These are phyloP conservation scores for Drosophila emarginata DNA, from an alignment of 2,888 invertebrate species.

Conservation along the genomic window DNA sequence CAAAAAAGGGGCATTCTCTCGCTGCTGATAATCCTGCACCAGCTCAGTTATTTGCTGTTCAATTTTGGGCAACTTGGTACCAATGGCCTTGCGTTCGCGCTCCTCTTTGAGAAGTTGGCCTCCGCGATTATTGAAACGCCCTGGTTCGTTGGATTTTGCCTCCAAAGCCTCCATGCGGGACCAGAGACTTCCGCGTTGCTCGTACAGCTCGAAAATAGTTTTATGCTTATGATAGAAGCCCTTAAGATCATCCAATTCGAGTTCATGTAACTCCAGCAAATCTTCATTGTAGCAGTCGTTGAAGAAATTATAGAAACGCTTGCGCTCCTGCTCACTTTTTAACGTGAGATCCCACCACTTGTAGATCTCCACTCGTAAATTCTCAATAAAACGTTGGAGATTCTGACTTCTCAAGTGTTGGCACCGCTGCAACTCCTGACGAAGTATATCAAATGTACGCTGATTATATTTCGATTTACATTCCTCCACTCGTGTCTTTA, in stretches of 20 bases:
- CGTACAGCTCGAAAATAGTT: conserved; percentile 86
- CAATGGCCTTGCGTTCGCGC: conserved; percentile 90
- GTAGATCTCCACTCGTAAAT: conserved; percentile 87
- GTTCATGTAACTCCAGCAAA: conserved; percentile 90
- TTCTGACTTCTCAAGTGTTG: conserved; percentile 89
- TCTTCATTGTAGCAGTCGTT: conserved; percentile 90
- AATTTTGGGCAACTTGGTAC: conserved; percentile 88
- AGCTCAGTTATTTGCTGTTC: conserved; percentile 86
- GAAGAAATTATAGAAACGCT: conserved; percentile 86
- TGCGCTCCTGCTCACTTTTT: conserved; percentile 85
- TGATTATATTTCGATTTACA: conserved; percentile 65
- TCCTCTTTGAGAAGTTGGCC: conserved; percentile 93
- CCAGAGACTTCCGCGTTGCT: conserved; percentile 88
- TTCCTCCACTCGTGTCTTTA: conserved; percentile 85
- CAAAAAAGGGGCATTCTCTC: conserved; percentile 84
- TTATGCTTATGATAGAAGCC: conserved; percentile 86
- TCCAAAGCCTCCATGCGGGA: conserved; percentile 89
- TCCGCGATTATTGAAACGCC: conserved; percentile 92
- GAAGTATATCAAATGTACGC: conserved; percentile 76
- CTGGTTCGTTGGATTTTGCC: conserved; percentile 88
- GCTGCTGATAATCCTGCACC: conserved; percentile 83
- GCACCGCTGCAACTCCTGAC: conserved; percentile 88
- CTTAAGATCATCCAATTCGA: conserved; percentile 87
- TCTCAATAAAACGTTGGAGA: conserved; percentile 84
- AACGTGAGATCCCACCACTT: conserved; percentile 90